phyloP scores from a whole-genome alignment of 2,888 invertebrate species.

The Drosophila longiperda region DNA sequence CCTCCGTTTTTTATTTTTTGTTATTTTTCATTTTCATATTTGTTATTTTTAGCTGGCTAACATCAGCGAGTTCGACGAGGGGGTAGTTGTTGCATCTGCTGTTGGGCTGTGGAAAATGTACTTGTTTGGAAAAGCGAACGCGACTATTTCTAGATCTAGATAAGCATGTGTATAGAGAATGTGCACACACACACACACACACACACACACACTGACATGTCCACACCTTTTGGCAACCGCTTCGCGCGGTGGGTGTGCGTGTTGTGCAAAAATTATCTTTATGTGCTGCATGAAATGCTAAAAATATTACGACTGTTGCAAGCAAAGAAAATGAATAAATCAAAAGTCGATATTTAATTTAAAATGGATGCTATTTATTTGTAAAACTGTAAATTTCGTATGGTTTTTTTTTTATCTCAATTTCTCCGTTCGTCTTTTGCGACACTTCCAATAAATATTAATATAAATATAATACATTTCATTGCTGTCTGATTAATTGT shows the following conservation, averaged over 20 bases:
- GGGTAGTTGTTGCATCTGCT: constrained; percentile 34
- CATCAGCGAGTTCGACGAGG: constrained; percentile 28
- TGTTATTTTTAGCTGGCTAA: constrained; percentile 64
- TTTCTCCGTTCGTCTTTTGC: constrained; percentile 61
- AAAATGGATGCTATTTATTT: constrained; percentile 75
- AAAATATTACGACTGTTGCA: constrained; percentile 22
- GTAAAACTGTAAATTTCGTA: constrained; percentile 73
- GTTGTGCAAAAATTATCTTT: constrained; percentile 44
- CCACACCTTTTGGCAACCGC: constrained; percentile 12
- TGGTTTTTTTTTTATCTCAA: constrained; percentile 56
- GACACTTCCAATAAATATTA: constrained; percentile 77
- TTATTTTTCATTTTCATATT: constrained; percentile 16
- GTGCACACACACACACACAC: neutral
- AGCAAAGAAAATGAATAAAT: neutral
- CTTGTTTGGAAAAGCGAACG: constrained; percentile 45
- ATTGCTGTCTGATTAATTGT: constrained; percentile 64
- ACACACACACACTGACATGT: neutral
- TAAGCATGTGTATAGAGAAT: neutral
- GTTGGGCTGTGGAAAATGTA: constrained; percentile 22
- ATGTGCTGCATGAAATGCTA: constrained; percentile 58
- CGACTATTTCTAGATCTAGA: constrained; percentile 9
- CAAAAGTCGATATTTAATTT: constrained; percentile 14
- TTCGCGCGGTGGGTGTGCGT: constrained; percentile 37
- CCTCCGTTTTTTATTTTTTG: constrained; percentile 15
- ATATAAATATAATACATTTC: constrained; percentile 75